Base-by-base conservation (phyloP, 2,113 vertebrate species). In the Brachirus orientalis region DNA sequence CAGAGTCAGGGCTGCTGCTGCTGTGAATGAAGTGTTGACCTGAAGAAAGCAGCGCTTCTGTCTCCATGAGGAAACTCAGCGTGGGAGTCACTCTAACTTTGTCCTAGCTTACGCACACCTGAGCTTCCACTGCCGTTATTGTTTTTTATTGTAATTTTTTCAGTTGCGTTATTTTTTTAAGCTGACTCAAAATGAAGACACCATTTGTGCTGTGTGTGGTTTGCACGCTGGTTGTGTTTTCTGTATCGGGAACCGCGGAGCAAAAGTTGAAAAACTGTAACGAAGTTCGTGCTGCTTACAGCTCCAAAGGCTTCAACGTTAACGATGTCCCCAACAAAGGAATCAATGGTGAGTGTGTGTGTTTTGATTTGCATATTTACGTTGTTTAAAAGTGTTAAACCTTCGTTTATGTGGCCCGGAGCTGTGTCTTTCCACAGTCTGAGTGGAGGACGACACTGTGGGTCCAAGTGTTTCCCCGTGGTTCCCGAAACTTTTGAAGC, bases 241-340 rank as follows among this genome's bases (percentile, higher is more conserved):
- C 80, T 28, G 79, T 79, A 20, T 88, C 86, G 47, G 88, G 80
- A 58, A 86, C 91, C n/a, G 92, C 94, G 51, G 95, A 96, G 82
- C 91, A 89, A 70, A 95, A 94, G 88, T 89, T 91, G 57, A 94
- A 91, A 82, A 97, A 95, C 94, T 97, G 96, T 80, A 94, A 94
- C 64, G 95, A 97, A 80, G 95, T 98, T 33, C 89, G 91, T 11
- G 90, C 78, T 33, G 94, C 94, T 13, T 96, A 95, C 89, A 94
- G 92, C 77, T 95, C 95, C 81, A 95, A 95, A 69, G 96, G 95
- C 75, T 96, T 96, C 93, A 94, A 96, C 92, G 90, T 93, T 55
- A 95, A 94, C 85, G 95, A 98, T 52, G 95, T 95, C 13, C 96
- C 96, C 68, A 92, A 92, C 88, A 95, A 95, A 87, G 94, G 94